Conservation (phyloP, 2,888 invertebrate species). For the Amphimallon solstitiale region DNA sequence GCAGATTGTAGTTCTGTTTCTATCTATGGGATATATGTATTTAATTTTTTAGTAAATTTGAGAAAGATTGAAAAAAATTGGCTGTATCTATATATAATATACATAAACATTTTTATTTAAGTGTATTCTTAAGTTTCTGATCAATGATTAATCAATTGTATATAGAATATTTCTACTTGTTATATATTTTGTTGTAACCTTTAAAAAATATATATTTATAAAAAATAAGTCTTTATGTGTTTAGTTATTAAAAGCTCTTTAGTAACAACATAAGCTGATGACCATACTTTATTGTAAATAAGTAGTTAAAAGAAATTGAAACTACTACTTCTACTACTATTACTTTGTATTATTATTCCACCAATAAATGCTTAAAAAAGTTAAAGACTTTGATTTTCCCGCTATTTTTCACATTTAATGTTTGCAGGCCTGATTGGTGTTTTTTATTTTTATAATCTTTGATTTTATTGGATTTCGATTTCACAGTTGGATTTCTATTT, state of each 20-base stretch:
- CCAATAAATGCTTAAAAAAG: slow-evolving; percentile 28
- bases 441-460: no score
- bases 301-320: slow-evolving; percentile 10
- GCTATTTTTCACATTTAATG: neutral
- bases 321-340: slow-evolving; percentile 5
- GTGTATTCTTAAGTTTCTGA: neutral
- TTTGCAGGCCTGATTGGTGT: neutral
- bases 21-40: slow-evolving; percentile 3
- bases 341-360: slow-evolving; percentile 28
- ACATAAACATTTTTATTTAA: slow-evolving; percentile 5
- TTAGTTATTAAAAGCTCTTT: slow-evolving; percentile 31
- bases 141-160: slow-evolving; percentile 44
- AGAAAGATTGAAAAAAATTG: slow-evolving; percentile 4
- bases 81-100: slow-evolving; percentile 23
- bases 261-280: slow-evolving; percentile 20
- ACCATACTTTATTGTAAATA: slow-evolving; percentile 32
- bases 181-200: slow-evolving; percentile 53
- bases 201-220: slow-evolving; percentile 52
- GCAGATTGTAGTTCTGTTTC: slow-evolving; percentile 2
- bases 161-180: slow-evolving; percentile 54
- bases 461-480: no score
- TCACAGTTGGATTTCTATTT: no score
- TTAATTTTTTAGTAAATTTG: neutral
- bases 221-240: slow-evolving; percentile 39
- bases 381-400: slow-evolving; percentile 9